Evolutionary conservation across 2,797 vertebrate genomes (phyloP), one percentile per base, ranked within the genome.

Genomic region (Syngnathus rostellatus): DNA sequence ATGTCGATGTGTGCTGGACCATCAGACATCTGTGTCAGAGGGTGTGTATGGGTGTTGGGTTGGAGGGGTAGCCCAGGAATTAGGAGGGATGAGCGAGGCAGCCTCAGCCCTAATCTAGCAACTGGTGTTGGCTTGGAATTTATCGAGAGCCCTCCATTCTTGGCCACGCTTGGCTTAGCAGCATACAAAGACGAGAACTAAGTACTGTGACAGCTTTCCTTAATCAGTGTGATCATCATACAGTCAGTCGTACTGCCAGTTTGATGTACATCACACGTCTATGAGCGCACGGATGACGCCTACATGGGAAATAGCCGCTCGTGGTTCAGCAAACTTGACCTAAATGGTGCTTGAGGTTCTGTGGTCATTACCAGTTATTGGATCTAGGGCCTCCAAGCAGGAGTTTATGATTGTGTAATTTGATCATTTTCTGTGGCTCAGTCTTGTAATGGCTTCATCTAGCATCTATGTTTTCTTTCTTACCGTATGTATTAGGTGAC

Each of bases 191-290:
- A 83, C 78, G 73, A 80, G 67, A 21, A 31, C 69, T 82, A 83
- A 84, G 72, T 68, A 59, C 65, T 71, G 57, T 74, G 69, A 76
- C 71, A 73, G 73, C 69, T 74, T 72, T 67, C 67, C 59, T 80
- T 83, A 83, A 83, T 83, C 80, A 81, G 69, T 73, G 68, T 71
- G 74, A 81, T 83, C 68, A 80, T 68, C 73, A 68, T 64, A 59
- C 54, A 72, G 72, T 73, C 2, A 72, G 72, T 73, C 2, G 58
- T 67, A 48, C 40, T 64, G 64, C 68, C 62, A 69, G 63, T 65
- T 45, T 61, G 51, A 53, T 63, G 58, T 41, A 45, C 60, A 25
- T 62, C 60, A 62, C 60, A 45, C 60, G 25, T 62, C 60, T 62
- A 23, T 31, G 41, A 40, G 39, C 40, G 58, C 38, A 60, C 10